Percentiles rank a stretch among this genome's conserved stretches.
These are phyloP conservation scores for Sylvicapra grimmia DNA, from an alignment of 2,113 vertebrate species.

Conservation along the genomic window DNA sequence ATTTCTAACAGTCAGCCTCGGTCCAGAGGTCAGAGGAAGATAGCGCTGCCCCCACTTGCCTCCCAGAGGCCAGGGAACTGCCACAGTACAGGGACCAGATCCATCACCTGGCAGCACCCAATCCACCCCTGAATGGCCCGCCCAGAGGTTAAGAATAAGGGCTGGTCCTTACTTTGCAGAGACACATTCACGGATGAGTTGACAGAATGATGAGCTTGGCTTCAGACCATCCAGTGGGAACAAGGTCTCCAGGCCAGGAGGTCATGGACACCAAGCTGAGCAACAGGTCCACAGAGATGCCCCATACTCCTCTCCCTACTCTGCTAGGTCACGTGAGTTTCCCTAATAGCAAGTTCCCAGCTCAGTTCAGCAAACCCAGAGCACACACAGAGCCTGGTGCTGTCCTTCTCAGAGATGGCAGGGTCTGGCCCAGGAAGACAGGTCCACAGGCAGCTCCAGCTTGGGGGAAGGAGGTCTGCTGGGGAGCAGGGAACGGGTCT, in stretches of 20 bases:
- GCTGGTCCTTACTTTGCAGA: neutral
- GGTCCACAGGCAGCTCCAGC: neutral
- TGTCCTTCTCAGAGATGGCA: neutral
- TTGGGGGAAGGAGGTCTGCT: neutral
- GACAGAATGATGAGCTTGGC: neutral
- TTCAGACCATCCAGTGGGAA: neutral
- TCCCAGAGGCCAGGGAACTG: neutral
- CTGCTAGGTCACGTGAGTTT: neutral
- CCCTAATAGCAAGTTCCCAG: neutral
- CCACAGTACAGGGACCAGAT: neutral
- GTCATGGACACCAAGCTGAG: neutral
- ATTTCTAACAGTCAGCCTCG: neutral
- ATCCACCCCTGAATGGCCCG: fast-evolving
- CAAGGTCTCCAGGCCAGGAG: neutral
- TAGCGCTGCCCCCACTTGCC: fast-evolving
- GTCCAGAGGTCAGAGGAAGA: neutral
- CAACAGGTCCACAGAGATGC: neutral
- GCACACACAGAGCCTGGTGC: neutral
- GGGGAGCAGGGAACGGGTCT: neutral
- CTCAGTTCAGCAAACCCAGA: neutral
- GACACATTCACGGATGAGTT: neutral
- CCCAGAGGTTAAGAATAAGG: neutral
- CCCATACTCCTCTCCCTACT: neutral
- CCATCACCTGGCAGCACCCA: neutral
- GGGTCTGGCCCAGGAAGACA: neutral